Conservation (phyloP, 2,797 vertebrate genomes). For the Bradypodion ventrale region DNA sequence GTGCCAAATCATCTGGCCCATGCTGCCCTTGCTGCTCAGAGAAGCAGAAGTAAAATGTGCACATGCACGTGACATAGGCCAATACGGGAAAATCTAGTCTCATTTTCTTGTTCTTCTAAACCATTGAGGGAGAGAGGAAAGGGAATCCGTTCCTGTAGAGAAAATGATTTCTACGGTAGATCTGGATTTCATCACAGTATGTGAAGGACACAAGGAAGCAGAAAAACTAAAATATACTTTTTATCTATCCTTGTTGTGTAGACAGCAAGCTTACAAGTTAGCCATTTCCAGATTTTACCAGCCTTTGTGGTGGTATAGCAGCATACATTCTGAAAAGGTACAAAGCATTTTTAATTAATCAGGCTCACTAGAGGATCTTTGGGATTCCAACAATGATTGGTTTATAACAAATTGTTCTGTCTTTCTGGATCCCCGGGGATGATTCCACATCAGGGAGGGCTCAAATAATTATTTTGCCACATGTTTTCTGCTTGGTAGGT, state of each 20-base stretch:
- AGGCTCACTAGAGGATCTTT: constrained; percentile 4
- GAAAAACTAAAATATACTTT: neutral
- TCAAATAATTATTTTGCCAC: constrained; percentile 29
- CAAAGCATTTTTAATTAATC: constrained; percentile 26
- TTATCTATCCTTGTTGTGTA: neutral
- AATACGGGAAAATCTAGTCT: neutral
- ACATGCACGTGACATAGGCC: neutral
- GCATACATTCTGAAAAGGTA: neutral
- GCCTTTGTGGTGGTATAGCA: neutral
- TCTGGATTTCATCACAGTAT: neutral
- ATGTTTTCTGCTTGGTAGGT: constrained; percentile 25
- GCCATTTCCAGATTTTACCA: neutral
- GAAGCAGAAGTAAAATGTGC: too few relatives aligned
- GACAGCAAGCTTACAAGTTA: neutral
- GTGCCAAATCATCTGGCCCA: too few relatives aligned
- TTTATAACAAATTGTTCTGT: neutral
- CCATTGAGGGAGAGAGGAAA: neutral
- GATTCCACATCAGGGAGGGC: neutral
- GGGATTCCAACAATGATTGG: neutral
- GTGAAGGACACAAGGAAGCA: neutral
- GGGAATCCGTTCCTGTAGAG: neutral
- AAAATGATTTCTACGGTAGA: neutral
- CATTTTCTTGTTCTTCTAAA: neutral
- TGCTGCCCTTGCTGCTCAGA: too few relatives aligned
- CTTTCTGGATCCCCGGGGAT: neutral